phyloP scores from a whole-genome alignment of 2,888 invertebrate genomes.

The Lasius fuliginosus region DNA sequence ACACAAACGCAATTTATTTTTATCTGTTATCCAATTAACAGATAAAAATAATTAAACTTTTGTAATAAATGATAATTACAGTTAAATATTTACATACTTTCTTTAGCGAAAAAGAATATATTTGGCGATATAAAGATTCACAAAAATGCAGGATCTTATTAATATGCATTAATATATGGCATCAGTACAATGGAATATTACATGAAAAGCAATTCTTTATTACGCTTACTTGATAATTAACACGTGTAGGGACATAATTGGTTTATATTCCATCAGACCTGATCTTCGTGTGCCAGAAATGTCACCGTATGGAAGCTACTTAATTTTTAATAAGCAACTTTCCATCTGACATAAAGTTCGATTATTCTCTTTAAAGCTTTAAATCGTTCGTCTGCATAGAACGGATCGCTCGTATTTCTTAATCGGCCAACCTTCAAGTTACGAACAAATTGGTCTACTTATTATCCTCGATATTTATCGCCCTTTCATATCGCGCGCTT shows the following conservation, averaged over 20 bases:
- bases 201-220: neutral
- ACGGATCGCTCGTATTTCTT: conserved; percentile 25
- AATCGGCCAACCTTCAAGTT: conserved; percentile 45
- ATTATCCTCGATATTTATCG: conserved; percentile 22
- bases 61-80: neutral
- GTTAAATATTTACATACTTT: neutral
- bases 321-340: conserved; percentile 31
- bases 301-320: neutral
- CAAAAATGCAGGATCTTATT: neutral
- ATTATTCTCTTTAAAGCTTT: conserved; percentile 36
- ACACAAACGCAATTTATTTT: neutral
- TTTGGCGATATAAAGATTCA: neutral
- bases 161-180: neutral
- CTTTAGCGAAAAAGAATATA: neutral
- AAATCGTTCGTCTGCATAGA: neutral
- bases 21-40: neutral
- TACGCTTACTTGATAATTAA: neutral
- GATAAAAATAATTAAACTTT: conserved; percentile 15
- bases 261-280: neutral
- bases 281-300: neutral
- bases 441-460: conserved; percentile 41
- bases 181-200: neutral
- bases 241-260: neutral
- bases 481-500: conserved; percentile 11
- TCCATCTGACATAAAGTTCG: conserved; percentile 9